Base-by-base conservation (phyloP, 2,888 invertebrate genomes). In the Noctua pronuba region DNA sequence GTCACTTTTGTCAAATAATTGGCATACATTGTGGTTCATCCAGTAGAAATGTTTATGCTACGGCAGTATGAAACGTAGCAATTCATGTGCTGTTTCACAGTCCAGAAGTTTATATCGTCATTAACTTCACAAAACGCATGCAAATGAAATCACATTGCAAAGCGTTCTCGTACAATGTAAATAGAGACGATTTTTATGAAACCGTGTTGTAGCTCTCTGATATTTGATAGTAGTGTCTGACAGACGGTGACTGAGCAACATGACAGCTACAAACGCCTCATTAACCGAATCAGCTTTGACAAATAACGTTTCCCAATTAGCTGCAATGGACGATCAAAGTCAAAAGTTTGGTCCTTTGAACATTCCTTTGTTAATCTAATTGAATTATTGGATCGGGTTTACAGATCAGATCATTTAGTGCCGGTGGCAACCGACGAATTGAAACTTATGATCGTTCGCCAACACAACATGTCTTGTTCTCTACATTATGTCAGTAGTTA, bases 301-400 rank as follows among this genome's bases (percentile, higher is more conserved):
- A 89, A 88, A 88, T 89, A 88, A 87, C 86, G 83, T 89, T 89
- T 89, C 80, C 86, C 89, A 89, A 88, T 89, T 88, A 88, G 84
- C 76, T 87, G 86, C 86, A 86, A 89, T 88, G 87, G 89, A 86
- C 89, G 86, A 89, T 89, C 88, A 86, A 89, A 88, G 88, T 88
- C 83, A 86, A 84, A 88, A 88, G 85, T 86, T 87, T 80, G 80
- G 80, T 86, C 83, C 82, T 88, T 88, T 85, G 83, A 89, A 88
- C 85, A 88, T 88, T 89, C 89, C 87, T 88, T 88, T 88, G 89
- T 88, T 87, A 80, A 84, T 88, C 83, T 88, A 88, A 88, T 88
- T 87, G 89, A 88, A 86, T 85, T 84, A 88, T 86, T 88, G 83
- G 84, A 88, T 88, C 84, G 88, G 81, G 83, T 82, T 86, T 88